These are phyloP conservation scores for Dasysyrphus albostriatus DNA, from an alignment of 2,888 invertebrate species.

Conservation along the genomic window DNA sequence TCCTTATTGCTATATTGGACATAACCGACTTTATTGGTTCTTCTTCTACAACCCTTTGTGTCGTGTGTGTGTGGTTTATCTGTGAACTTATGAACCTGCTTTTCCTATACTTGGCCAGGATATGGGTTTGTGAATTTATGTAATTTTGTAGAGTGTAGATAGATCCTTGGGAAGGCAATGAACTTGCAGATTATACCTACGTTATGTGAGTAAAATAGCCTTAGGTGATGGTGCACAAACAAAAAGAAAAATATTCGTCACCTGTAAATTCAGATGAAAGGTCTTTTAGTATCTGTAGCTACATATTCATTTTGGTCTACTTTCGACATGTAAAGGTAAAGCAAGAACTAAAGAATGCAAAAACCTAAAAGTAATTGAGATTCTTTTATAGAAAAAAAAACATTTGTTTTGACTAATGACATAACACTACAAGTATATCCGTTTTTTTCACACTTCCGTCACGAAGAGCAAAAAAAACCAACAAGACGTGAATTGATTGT, in stretches of 20 bases:
- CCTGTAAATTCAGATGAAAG: not conserved
- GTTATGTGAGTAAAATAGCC: not conserved
- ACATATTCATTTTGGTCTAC: not conserved
- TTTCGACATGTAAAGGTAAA: not conserved
- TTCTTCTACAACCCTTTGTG: slow-evolving; percentile 63
- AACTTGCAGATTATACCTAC: not conserved
- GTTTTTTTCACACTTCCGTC: slow-evolving; percentile 62
- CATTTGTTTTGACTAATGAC: slow-evolving; percentile 68
- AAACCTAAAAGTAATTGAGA: not conserved
- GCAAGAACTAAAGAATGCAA: not conserved
- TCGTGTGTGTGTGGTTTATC: slow-evolving; percentile 52
- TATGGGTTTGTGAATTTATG: slow-evolving; percentile 17
- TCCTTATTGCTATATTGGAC: slow-evolving; percentile 67
- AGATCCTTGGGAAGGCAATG: not conserved
- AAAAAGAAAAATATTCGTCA: not conserved
- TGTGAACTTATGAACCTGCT: slow-evolving; percentile 68
- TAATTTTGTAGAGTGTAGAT: not conserved
- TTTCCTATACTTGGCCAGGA: slow-evolving; percentile 1
- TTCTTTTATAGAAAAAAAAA: slow-evolving; percentile 3
- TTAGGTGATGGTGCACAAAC: not conserved
- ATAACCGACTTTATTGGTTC: slow-evolving; percentile 72
- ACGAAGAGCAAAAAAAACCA: slow-evolving; percentile 23
- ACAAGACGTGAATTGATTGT: slow-evolving; percentile 75
- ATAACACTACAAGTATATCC: slow-evolving; percentile 69
- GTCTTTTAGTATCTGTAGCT: not conserved